Evolutionary conservation across 2,797 vertebrate genomes (phyloP), one percentile per base, ranked within the genome.

Genomic region (Rhabdomys pumilio): DNA sequence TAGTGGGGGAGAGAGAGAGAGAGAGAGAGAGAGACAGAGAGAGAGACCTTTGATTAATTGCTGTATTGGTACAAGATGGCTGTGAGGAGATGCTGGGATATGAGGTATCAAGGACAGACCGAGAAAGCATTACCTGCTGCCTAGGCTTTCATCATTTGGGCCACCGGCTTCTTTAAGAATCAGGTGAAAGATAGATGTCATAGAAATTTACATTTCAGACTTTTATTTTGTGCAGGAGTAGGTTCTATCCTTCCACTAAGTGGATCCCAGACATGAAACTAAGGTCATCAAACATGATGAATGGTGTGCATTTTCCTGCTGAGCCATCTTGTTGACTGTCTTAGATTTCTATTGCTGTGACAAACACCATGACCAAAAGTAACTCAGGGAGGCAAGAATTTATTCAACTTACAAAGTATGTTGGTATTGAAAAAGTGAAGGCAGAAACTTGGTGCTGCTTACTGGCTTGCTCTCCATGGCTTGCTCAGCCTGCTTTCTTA

Each of bases 91-190:
- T 29, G 15, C n/a, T 6, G 7, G 53, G 55, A 80, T 91, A 29
- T 38, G 72, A 41, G 0, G 0, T 87, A 24, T 14, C 12, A 2
- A 47, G 12, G 57, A 76, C 38, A 22, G 80, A 24, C 20, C 9
- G 4, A 81, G 53, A 47, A 63, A 94, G 20, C 41, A 53, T 65
- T 34, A 10, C 76, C 34, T 81, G 63, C n/a, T 87, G 31, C 38
- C 1, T 22, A n/a, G 29, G 34, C 69, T 50, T 47, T 19, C 8
- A 34, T 87, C n/a, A n/a, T 84, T 7, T 10, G 4, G 41, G 8
- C 90, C 87, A 82, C 34, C n/a, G 44, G 59, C 55, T 89, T 19
- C 67, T 93, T 76, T 90, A 63, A 96, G 91, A 91, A 90, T 89
- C 79, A 69, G 41, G 69, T 29, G 38, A 95, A 90, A 90, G 53